Evolutionary conservation across 2,113 vertebrate genomes (phyloP).

Genomic region (Lepus europaeus): DNA sequence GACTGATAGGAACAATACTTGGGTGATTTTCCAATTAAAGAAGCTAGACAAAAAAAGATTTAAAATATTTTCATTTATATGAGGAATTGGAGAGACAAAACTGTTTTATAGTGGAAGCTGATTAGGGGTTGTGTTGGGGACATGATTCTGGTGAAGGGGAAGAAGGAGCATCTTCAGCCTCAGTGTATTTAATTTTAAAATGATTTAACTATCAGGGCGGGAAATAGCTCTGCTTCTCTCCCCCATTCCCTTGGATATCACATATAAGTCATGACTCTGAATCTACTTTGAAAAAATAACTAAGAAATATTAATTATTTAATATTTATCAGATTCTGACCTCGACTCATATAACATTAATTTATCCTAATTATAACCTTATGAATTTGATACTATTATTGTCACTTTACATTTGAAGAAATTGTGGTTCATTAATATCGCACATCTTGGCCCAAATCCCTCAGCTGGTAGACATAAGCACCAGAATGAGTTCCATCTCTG

Average conservation of each 20-base stretch:
- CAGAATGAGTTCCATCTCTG: neutral
- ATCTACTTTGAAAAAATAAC: neutral
- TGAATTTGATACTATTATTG: neutral
- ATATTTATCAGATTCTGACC: neutral
- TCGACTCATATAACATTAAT: neutral
- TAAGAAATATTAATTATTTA: neutral
- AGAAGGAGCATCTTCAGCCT: neutral
- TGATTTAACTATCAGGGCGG: neutral
- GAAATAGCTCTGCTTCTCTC: neutral
- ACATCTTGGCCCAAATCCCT: neutral
- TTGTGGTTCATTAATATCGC: neutral
- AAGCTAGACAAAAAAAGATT: conserved; percentile 15
- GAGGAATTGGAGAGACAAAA: conserved; percentile 22
- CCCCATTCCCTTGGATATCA: neutral
- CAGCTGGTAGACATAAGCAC: neutral
- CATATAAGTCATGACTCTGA: neutral
- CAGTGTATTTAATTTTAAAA: neutral
- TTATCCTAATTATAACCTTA: conserved; percentile 5
- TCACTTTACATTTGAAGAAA: neutral
- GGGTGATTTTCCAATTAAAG: neutral
- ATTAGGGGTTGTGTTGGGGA: neutral
- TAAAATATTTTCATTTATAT: neutral
- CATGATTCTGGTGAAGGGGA: neutral
- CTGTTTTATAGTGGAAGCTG: neutral
- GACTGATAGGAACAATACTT: neutral